Percentiles rank a stretch among this genome's conserved stretches.
These are phyloP conservation scores for Pecten maximus DNA, from an alignment of 2,888 invertebrate genomes.

Conservation along the genomic window DNA sequence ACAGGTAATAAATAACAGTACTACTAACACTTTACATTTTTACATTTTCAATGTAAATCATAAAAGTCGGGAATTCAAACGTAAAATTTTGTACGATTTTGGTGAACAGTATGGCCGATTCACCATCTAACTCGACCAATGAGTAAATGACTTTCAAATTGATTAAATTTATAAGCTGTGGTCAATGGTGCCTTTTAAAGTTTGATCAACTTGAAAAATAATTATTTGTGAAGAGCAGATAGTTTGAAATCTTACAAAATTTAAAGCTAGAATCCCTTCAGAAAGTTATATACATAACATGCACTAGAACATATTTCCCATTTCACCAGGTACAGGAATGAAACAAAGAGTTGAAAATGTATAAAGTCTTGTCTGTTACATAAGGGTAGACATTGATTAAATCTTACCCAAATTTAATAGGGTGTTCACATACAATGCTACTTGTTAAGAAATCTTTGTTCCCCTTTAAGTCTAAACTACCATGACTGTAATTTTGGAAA, in stretches of 20 bases:
- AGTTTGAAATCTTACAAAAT: neutral
- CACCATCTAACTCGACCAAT: neutral
- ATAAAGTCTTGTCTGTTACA: neutral
- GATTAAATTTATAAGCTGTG: neutral
- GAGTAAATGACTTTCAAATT: neutral
- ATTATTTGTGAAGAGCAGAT: neutral
- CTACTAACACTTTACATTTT: neutral
- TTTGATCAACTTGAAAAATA: neutral
- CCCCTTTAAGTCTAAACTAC: neutral
- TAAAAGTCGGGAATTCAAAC: neutral
- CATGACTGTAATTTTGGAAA: neutral
- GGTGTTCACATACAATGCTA: neutral
- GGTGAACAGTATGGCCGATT: neutral
- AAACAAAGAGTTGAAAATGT: neutral
- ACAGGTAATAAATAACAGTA: neutral
- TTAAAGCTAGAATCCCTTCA: neutral
- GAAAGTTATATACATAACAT: slow-evolving; percentile 14
- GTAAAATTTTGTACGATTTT: slow-evolving; percentile 12
- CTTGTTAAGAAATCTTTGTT: neutral
- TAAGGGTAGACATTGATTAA: neutral
- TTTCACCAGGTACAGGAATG: neutral
- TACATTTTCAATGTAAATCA: slow-evolving; percentile 32
- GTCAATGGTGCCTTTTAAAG: neutral
- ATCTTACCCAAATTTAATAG: neutral
- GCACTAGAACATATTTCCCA: neutral